Evolutionary conservation across 2,888 invertebrate genomes (phyloP).

Genomic region (Scaptomyza polygonia): DNA sequence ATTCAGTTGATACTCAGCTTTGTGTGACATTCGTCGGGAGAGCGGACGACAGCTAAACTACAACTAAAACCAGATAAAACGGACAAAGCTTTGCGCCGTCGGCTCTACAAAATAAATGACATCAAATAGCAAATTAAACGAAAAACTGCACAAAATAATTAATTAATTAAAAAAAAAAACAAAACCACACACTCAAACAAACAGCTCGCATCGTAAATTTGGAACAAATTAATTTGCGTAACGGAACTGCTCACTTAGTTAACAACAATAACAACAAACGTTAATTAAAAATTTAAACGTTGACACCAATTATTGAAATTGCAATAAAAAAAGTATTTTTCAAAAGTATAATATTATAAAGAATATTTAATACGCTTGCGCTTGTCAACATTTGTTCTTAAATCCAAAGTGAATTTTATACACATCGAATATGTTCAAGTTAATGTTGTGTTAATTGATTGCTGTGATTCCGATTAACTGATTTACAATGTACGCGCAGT

Average conservation of each 20-base stretch:
- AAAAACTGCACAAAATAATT: conserved; percentile 3
- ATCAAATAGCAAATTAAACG: conserved; percentile 5
- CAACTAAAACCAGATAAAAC: conserved; percentile 20
- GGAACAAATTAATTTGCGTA: conserved; percentile 72
- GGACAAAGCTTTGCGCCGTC: conserved; percentile 58
- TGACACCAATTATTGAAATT: conserved; percentile 9
- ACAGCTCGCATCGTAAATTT: conserved; percentile 55
- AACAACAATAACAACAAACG: conserved; percentile 26
- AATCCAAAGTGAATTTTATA: conserved; percentile 5
- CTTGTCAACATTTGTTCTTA: conserved; percentile 17
- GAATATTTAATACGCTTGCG: conserved; percentile 19
- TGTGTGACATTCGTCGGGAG: conserved; percentile 76
- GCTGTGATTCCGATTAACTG: conserved; percentile 15
- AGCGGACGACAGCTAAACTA: conserved; percentile 58
- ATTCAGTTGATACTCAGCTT: conserved; percentile 78
- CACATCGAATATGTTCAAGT: not conserved
- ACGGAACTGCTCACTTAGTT: conserved; percentile 71
- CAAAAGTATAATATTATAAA: conserved; percentile 8
- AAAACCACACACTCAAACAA: conserved; percentile 35
- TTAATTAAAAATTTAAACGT: conserved; percentile 21
- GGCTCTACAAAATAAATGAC: conserved; percentile 37
- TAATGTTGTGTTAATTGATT: conserved; percentile 29
- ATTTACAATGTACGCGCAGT: conserved; percentile 41
- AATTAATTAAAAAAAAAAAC: conserved; percentile 13
- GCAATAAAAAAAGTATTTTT: conserved; percentile 45